Conservation (phyloP, 2,888 invertebrate species). For the Andricus curvator region DNA sequence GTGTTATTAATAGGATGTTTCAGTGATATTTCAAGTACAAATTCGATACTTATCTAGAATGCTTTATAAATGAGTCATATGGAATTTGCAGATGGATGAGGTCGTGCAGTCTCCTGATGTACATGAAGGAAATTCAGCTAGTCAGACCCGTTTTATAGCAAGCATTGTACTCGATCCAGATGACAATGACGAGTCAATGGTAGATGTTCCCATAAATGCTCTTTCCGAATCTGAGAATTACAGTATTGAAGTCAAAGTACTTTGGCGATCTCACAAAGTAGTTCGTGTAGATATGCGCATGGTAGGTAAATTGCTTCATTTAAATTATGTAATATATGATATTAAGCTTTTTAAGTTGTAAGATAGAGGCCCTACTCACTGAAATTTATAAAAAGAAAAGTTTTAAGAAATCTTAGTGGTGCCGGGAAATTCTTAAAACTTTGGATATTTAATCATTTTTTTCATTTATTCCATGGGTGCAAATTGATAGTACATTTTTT, state of each 20-base stretch:
- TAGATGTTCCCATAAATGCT: not conserved
- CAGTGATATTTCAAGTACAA: not conserved
- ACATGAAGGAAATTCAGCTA: not conserved
- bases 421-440: no score
- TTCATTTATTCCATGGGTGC: no score
- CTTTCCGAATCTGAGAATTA: conserved; percentile 61
- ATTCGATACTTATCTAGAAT: not conserved
- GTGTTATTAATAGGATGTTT: not conserved
- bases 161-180: conserved; percentile 44
- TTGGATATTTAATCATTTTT: no score
- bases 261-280: conserved; percentile 67
- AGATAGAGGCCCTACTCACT: not conserved
- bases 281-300: conserved; percentile 62
- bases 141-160: not conserved
- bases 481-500: no score
- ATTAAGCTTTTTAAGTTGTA: not conserved
- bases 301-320: conserved; percentile 53
- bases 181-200: not conserved
- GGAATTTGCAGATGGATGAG: conserved; percentile 13
- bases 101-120: not conserved
- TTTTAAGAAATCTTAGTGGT: no score
- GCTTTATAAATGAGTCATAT: not conserved
- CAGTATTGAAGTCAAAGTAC: conserved; percentile 65
- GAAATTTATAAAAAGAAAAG: no score
- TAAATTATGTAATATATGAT: not conserved